These are phyloP conservation scores for Nothoprocta pentlandii DNA, from an alignment of 2,113 vertebrate genomes.

Conservation along the genomic window DNA sequence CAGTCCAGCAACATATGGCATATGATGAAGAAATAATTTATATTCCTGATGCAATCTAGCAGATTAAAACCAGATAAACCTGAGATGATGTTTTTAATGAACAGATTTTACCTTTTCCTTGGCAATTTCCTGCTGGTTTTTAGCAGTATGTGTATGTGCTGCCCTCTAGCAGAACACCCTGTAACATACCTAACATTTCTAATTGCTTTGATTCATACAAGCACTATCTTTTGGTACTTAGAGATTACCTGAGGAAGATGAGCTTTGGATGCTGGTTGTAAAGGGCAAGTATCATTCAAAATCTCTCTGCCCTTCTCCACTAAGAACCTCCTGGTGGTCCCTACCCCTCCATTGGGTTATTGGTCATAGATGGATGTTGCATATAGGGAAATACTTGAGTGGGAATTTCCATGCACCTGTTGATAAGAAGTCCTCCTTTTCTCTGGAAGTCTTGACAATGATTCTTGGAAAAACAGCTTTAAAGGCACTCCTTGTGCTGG, in stretches of 20 bases:
- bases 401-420: background rate
- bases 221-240: background rate
- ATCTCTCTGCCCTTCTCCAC: background rate
- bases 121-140: background rate
- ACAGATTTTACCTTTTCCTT: background rate
- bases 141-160: background rate
- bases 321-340: background rate
- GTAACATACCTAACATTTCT: background rate
- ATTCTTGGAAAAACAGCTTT: background rate
- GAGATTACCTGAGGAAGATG: background rate
- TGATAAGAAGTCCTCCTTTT: background rate
- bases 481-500: background rate
- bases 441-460: background rate
- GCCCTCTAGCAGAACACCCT: slow-evolving; percentile 51
- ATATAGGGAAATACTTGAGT: background rate
- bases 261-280: background rate
- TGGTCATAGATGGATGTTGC: background rate
- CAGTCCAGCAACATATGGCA: background rate
- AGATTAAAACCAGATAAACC: slow-evolving; percentile 10
- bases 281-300: background rate
- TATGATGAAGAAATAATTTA: background rate
- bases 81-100: background rate
- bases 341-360: rapidly evolving
- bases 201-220: background rate
- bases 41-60: background rate